These are phyloP conservation scores for Cantharis nigra DNA, from an alignment of 2,888 invertebrate genomes.

Conservation along the genomic window DNA sequence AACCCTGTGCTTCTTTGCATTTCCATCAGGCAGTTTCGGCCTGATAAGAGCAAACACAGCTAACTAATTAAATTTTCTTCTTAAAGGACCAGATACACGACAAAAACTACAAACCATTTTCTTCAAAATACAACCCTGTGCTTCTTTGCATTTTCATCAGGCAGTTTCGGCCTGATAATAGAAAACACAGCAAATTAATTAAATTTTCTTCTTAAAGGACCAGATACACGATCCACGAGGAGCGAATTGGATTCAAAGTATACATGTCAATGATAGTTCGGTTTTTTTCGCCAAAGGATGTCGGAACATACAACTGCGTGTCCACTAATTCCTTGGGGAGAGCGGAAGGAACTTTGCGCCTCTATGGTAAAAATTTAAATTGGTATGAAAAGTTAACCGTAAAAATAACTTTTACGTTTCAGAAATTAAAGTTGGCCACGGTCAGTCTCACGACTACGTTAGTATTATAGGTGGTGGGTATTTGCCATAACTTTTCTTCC, in stretches of 20 bases:
- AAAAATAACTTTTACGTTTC: conserved; percentile 48
- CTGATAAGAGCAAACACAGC: background rate
- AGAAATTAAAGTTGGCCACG: conserved; percentile 60
- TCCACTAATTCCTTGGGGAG: conserved; percentile 74
- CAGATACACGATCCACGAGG: conserved; percentile 70
- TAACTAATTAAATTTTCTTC: background rate
- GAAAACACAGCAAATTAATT: background rate
- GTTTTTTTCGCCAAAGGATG: conserved; percentile 58
- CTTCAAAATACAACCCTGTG: too few relatives aligned
- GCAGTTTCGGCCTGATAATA: too few relatives aligned
- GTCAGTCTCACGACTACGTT: conserved; percentile 62
- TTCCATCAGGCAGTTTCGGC: too few relatives aligned
- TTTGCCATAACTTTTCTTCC: background rate
- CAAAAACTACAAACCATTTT: too few relatives aligned
- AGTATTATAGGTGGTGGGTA: conserved; percentile 63
- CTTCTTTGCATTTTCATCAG: too few relatives aligned
- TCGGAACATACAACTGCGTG: conserved; percentile 64
- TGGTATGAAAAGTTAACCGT: conserved; percentile 1
- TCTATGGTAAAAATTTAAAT: conserved; percentile 61
- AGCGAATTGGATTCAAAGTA: conserved; percentile 68
- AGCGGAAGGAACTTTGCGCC: conserved; percentile 69
- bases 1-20: too few relatives aligned
- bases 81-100: conserved; percentile 68
- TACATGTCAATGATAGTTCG: conserved; percentile 65
- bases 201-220: conserved; percentile 56